Evolutionary conservation across 1,140 invertebrate species (phyloP).

Genomic region (Drosophila mauritiana): DNA sequence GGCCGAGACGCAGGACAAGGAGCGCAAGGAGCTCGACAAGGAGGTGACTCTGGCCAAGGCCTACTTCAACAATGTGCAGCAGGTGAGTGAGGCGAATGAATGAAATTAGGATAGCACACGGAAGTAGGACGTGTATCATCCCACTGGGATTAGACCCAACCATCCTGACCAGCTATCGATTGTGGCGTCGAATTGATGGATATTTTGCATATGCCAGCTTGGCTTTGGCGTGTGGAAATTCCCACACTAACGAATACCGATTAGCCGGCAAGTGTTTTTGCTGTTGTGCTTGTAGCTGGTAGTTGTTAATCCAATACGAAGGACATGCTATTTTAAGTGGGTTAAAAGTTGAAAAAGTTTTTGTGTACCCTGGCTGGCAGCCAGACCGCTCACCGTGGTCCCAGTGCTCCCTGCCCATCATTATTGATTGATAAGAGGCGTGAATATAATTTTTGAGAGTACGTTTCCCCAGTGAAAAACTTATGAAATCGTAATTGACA

Average conservation of each 20-base stretch:
- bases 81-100: slow-evolving; percentile 85
- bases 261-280: slow-evolving; percentile 42
- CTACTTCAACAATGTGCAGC: slow-evolving; percentile 88
- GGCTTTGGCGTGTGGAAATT: slow-evolving; percentile 59
- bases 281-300: slow-evolving; percentile 15
- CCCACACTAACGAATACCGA: slow-evolving; percentile 47
- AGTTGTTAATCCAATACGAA: slow-evolving; percentile 74
- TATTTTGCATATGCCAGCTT: slow-evolving; percentile 54
- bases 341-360: slow-evolving; percentile 81
- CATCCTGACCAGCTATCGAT: slow-evolving; percentile 56
- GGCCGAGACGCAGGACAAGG: slow-evolving; percentile 88
- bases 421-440: slow-evolving; percentile 70
- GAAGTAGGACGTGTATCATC: no score
- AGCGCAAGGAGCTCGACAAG: slow-evolving; percentile 86
- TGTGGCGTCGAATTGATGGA: slow-evolving; percentile 25
- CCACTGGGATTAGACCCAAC: neutral
- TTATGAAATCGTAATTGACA: slow-evolving; percentile 43
- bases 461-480: neutral
- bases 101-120: neutral
- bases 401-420: slow-evolving; percentile 20
- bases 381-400: slow-evolving; percentile 32
- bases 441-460: slow-evolving; percentile 16
- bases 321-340: slow-evolving; percentile 83
- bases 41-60: slow-evolving; percentile 87
- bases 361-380: slow-evolving; percentile 30